phyloP scores from a whole-genome alignment of 2,797 vertebrate species.

The Thunnus albacares region DNA sequence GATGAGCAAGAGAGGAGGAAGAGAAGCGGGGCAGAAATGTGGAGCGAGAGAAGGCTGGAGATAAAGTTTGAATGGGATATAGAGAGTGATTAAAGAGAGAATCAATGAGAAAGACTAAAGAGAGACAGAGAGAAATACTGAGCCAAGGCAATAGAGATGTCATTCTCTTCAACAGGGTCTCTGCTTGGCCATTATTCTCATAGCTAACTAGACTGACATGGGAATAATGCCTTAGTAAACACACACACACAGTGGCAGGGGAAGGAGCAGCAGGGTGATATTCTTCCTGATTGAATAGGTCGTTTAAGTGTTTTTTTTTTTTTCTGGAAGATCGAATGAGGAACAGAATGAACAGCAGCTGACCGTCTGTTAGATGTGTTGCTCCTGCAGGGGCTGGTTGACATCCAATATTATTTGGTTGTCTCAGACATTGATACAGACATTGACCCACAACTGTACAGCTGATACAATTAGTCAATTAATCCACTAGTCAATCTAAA shows the following conservation, averaged over 20 bases:
- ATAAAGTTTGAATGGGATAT: conserved; percentile 40
- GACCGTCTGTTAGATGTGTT: conserved; percentile 13
- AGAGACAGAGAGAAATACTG: conserved; percentile 7
- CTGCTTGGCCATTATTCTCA: conserved; percentile 13
- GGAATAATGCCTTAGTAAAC: conserved; percentile 29
- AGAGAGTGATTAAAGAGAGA: conserved; percentile 43
- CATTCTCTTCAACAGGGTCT: conserved; percentile 14
- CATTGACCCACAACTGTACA: neutral
- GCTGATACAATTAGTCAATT: neutral
- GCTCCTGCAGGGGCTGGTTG: neutral
- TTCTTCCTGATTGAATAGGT: conserved; percentile 5
- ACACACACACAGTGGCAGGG: neutral
- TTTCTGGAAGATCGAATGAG: conserved; percentile 15
- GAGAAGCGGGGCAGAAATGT: neutral
- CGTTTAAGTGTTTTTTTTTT: conserved; percentile 18
- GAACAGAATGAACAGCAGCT: conserved; percentile 12
- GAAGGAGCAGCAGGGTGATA: conserved; percentile 4
- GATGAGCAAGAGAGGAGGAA: neutral
- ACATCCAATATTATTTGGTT: neutral
- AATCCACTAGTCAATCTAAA: neutral
- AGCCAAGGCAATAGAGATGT: conserved; percentile 1
- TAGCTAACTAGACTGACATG: conserved; percentile 18
- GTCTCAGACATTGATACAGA: conserved; percentile 7
- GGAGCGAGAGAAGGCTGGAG: conserved; percentile 24
- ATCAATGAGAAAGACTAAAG: conserved; percentile 23